These are phyloP conservation scores for Ochotona princeps DNA, from an alignment of 2,113 vertebrate species.

Conservation along the genomic window DNA sequence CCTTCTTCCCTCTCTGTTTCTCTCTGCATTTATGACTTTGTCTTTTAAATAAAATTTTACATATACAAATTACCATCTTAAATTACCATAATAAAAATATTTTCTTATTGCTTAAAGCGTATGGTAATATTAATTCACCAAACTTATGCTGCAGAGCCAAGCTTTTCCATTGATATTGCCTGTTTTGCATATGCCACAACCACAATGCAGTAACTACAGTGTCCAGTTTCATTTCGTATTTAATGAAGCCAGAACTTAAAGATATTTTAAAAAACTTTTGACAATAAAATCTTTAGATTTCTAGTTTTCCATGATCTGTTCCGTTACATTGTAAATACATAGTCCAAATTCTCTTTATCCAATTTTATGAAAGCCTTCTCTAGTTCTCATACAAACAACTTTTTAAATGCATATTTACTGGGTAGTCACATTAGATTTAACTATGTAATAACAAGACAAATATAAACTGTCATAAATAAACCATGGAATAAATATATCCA, in stretches of 20 bases:
- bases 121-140: neutral
- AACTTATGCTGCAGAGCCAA: neutral
- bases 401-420: neutral
- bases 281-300: conserved; percentile 44
- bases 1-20: too few species aligned
- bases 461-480: neutral
- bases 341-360: neutral
- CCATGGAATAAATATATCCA: neutral
- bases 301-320: neutral
- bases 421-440: neutral
- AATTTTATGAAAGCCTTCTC: neutral
- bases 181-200: neutral
- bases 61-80: neutral
- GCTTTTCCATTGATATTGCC: neutral
- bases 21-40: too few species aligned
- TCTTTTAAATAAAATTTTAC: neutral
- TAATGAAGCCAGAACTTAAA: neutral
- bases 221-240: neutral
- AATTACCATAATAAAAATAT: neutral
- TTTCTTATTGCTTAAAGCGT: neutral
- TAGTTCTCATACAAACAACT: conserved; percentile 4
- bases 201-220: neutral
- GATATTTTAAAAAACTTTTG: conserved; percentile 31
- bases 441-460: conserved; percentile 9
- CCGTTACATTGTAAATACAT: neutral